These are phyloP conservation scores for Zaprionus lachaisei DNA, from an alignment of 1,140 invertebrate species.

Conservation along the genomic window DNA sequence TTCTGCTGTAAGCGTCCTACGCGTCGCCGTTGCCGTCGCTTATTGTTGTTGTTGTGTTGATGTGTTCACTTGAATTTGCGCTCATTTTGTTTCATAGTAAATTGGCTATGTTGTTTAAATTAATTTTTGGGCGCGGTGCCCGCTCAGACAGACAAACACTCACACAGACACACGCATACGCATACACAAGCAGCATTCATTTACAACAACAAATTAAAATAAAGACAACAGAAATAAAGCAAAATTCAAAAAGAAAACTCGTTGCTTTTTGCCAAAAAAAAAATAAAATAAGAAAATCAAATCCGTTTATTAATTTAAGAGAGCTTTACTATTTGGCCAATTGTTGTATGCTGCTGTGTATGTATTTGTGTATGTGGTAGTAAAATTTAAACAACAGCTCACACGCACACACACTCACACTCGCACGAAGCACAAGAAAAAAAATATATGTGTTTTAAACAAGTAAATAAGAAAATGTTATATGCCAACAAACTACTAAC, in stretches of 20 bases:
- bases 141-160: constrained; percentile 16
- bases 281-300: neutral
- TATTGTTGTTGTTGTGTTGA: constrained; percentile 16
- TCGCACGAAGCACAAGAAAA: constrained; percentile 39
- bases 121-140: constrained; percentile 51
- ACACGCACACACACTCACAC: constrained; percentile 18
- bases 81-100: constrained; percentile 51
- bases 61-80: constrained; percentile 47
- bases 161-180: constrained; percentile 16
- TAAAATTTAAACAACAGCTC: constrained; percentile 27
- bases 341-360: constrained; percentile 19
- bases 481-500: constrained; percentile 51
- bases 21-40: constrained; percentile 21
- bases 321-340: constrained; percentile 16
- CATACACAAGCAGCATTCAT: constrained; percentile 1
- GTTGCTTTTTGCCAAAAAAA: constrained; percentile 34
- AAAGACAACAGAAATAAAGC: constrained; percentile 3
- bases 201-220: constrained; percentile 22
- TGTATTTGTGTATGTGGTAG: constrained; percentile 26
- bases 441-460: constrained; percentile 28
- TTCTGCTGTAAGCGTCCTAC: constrained; percentile 30
- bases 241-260: constrained; percentile 9
- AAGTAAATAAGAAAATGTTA: constrained; percentile 53
- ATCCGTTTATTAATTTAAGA: constrained; percentile 20
- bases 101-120: constrained; percentile 47